Conservation (phyloP, 2,888 invertebrate genomes). For the Cantharis flavilabris region DNA sequence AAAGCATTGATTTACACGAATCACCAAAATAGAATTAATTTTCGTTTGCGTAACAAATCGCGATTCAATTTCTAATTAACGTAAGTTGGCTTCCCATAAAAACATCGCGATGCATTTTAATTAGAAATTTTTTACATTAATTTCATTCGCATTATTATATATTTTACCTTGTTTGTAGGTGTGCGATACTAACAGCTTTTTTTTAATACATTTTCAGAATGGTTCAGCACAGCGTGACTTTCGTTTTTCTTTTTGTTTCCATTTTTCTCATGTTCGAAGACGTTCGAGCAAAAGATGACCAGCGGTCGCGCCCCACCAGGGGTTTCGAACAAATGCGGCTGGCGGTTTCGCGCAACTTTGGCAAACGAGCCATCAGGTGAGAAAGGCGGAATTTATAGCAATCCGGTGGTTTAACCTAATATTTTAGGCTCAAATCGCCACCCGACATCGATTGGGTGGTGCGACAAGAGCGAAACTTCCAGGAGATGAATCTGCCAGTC, state of each 20-base stretch:
- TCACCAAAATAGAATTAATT: not conserved
- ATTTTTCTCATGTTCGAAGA: constrained; percentile 41
- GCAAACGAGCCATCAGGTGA: constrained; percentile 60
- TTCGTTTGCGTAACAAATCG: not conserved
- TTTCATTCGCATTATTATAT: too few species aligned
- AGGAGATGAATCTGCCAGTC: constrained; percentile 65
- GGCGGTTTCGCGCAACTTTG: constrained; percentile 68
- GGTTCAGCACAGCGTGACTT: constrained; percentile 33
- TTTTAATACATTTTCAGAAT: constrained; percentile 33
- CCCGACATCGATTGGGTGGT: constrained; percentile 17
- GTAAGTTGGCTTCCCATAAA: not conserved
- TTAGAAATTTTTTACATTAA: not conserved
- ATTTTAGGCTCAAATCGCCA: constrained; percentile 14
- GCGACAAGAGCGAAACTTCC: constrained; percentile 58
- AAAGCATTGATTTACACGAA: not conserved
- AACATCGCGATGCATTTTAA: not conserved
- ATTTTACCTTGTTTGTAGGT: not conserved
- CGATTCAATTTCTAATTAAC: not conserved
- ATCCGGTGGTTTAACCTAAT: not conserved
- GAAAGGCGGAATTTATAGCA: not conserved
- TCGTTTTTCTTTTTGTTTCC: constrained; percentile 41
- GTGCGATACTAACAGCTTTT: not conserved
- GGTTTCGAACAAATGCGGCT: constrained; percentile 67
- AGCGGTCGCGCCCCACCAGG: constrained; percentile 63
- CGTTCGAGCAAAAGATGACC: constrained; percentile 51